These are phyloP conservation scores for Hucho hucho DNA, from an alignment of 2,113 vertebrate genomes.

Conservation along the genomic window DNA sequence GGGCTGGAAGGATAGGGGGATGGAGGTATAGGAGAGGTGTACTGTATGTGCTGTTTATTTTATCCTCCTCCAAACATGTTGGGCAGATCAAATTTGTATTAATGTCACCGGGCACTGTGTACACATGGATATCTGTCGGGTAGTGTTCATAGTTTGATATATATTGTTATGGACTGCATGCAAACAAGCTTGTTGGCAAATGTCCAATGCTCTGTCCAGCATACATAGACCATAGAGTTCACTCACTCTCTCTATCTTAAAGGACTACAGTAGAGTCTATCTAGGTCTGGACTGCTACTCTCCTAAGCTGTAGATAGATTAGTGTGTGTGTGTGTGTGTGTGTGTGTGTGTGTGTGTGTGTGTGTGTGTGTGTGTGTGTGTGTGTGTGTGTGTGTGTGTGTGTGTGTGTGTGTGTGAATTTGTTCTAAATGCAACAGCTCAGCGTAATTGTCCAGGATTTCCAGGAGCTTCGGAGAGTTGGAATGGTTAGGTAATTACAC, in stretches of 20 bases:
- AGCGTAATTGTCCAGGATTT: background rate
- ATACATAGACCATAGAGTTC: background rate
- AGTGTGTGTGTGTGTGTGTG: background rate
- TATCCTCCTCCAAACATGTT: background rate
- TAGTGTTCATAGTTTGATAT: background rate
- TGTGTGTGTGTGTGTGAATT: background rate
- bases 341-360: background rate
- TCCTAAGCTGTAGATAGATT: background rate
- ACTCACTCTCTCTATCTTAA: background rate
- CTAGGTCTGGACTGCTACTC: background rate
- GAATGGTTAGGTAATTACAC: background rate
- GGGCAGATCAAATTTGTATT: background rate
- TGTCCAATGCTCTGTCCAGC: background rate
- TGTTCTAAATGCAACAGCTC: background rate
- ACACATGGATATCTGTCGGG: background rate
- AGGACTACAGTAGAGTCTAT: background rate
- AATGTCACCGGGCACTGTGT: slow-evolving; percentile 11
- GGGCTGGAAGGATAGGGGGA: background rate
- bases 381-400: background rate
- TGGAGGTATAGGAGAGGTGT: background rate
- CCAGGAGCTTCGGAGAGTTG: background rate
- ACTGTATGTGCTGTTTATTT: slow-evolving; percentile 8
- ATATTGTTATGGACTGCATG: background rate
- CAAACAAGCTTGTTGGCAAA: background rate
- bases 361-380: background rate